Evolutionary conservation across 2,113 vertebrate genomes (phyloP).

Genomic region (Heterotilapia buettikoferi): DNA sequence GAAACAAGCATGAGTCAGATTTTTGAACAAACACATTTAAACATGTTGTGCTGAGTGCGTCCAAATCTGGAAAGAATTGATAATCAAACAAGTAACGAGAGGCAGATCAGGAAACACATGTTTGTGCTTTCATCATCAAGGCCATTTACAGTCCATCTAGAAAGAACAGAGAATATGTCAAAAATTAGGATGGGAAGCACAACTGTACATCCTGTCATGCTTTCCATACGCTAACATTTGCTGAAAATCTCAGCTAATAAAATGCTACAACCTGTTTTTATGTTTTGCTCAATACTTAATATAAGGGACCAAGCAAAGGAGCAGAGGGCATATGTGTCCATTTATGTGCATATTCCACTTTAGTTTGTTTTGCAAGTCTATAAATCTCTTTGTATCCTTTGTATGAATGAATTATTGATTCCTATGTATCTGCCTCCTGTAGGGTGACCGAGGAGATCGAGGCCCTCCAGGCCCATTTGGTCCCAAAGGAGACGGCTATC

Average conservation of each 20-base stretch:
- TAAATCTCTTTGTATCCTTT: constrained; percentile 6
- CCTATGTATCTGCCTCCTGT: not conserved
- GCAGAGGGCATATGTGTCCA: not conserved
- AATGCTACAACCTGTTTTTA: not conserved
- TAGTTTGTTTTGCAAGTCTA: not conserved
- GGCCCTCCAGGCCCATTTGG: constrained; percentile 79
- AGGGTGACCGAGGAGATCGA: constrained; percentile 81
- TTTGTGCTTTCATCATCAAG: not conserved
- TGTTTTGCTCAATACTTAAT: not conserved
- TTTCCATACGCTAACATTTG: not conserved
- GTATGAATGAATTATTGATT: not conserved
- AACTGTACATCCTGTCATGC: not conserved
- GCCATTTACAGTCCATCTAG: not conserved
- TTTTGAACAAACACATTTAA: not conserved
- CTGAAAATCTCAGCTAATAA: not conserved
- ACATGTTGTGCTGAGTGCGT: not conserved
- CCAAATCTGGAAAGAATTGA: not conserved
- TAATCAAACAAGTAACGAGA: not conserved
- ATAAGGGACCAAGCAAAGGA: not conserved
- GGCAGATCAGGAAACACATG: not conserved
- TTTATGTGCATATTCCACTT: not conserved
- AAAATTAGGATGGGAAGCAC: not conserved
- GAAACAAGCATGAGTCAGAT: not conserved
- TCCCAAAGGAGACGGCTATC: constrained; percentile 84
- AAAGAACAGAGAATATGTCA: not conserved